Evolutionary conservation across 1,140 invertebrate species (phyloP).

Genomic region (Danaus melanippus): DNA sequence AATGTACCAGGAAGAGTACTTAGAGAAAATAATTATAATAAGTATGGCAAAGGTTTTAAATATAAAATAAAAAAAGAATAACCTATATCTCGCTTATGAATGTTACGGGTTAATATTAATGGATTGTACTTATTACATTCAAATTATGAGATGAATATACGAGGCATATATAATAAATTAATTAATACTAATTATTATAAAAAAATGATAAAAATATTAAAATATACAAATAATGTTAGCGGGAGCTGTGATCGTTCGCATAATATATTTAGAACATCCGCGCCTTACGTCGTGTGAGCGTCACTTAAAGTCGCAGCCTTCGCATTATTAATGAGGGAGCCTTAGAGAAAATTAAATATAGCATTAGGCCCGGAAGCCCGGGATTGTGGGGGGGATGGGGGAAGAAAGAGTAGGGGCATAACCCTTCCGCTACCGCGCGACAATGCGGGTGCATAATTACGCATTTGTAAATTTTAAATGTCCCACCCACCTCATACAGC

Average conservation of each 20-base stretch:
- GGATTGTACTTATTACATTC: too few species aligned
- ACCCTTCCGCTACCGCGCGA: constrained; percentile 59
- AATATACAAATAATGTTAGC: neutral
- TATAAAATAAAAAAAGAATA: too few species aligned
- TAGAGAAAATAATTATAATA: too few species aligned
- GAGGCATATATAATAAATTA: too few species aligned
- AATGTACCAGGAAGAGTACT: neutral
- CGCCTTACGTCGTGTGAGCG: constrained; percentile 52
- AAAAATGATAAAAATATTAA: neutral
- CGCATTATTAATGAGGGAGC: constrained; percentile 71
- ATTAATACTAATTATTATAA: too few species aligned
- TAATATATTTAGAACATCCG: constrained; percentile 41
- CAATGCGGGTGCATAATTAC: constrained; percentile 71
- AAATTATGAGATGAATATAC: too few species aligned
- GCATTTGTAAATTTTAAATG: constrained; percentile 73
- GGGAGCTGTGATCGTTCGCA: constrained; percentile 5
- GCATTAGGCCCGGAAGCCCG: constrained; percentile 68
- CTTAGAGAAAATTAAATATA: constrained; percentile 73
- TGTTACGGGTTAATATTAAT: too few species aligned
- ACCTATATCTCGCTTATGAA: too few species aligned
- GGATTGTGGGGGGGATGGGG: constrained; percentile 41
- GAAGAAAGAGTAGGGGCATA: constrained; percentile 46
- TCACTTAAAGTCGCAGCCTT: constrained; percentile 69
- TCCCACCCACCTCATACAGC: constrained; percentile 61
- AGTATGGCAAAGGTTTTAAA: too few species aligned